Percentiles rank a stretch among this genome's conserved stretches.
Evolutionary conservation across 2,888 invertebrate species (phyloP).

Genomic region (Cryptosula pallasiana): DNA sequence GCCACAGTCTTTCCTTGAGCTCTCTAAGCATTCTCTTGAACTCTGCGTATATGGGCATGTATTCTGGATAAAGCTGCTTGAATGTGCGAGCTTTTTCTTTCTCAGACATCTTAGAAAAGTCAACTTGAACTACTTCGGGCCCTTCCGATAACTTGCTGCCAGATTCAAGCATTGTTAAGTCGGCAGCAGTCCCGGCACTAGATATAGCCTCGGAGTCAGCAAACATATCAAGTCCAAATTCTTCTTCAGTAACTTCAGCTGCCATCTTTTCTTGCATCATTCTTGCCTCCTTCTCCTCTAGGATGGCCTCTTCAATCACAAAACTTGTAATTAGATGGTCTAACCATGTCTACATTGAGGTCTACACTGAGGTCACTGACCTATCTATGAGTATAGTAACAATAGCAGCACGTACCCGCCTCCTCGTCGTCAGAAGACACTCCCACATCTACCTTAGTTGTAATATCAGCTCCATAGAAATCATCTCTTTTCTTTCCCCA

Average conservation of each 20-base stretch:
- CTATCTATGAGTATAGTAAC: too few species aligned
- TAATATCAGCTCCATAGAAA: conserved; percentile 82
- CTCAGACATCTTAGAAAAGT: background rate
- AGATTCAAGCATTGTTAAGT: background rate
- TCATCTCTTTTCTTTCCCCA: conserved; percentile 78
- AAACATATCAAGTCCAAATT: conserved; percentile 44
- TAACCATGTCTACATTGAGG: too few species aligned
- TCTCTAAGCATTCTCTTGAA: background rate
- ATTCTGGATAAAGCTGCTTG: conserved; percentile 6
- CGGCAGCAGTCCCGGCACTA: background rate
- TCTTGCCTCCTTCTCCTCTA: conserved; percentile 51
- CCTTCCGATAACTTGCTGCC: background rate
- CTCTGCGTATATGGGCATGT: background rate
- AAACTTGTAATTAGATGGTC: too few species aligned
- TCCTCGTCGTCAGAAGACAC: conserved; percentile 67
- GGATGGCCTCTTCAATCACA: conserved; percentile 33
- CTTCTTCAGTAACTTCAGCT: conserved; percentile 45
- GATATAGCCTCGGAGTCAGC: background rate
- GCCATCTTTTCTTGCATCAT: conserved; percentile 46
- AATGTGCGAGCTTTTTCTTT: background rate
- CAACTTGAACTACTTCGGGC: background rate
- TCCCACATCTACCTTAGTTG: conserved; percentile 42
- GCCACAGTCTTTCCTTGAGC: background rate
- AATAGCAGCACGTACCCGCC: conserved; percentile 58
- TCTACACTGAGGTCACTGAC: too few species aligned